Conservation (phyloP, 2,113 vertebrate genomes). For the Xenus cinereus region DNA sequence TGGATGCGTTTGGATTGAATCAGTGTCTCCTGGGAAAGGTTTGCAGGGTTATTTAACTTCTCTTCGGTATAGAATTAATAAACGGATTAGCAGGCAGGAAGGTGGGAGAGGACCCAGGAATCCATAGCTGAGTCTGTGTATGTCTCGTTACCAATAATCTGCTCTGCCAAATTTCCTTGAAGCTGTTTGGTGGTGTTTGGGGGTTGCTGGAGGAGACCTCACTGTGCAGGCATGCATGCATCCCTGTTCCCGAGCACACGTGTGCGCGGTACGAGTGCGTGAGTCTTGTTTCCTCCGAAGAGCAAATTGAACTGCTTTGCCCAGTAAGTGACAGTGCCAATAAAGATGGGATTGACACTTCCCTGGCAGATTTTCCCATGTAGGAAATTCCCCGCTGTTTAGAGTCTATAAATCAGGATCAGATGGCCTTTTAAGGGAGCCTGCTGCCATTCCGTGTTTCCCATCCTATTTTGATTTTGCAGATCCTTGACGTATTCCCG, state of each 20-base stretch:
- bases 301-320: not conserved
- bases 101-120: not conserved
- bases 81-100: not conserved
- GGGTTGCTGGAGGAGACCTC: not conserved
- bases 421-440: not conserved
- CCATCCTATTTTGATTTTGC: not conserved
- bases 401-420: not conserved
- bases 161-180: not conserved
- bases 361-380: not conserved
- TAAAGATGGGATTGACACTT: not conserved
- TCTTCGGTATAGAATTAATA: not conserved
- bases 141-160: accelerated
- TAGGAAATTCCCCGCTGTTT: constrained; percentile 8
- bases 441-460: not conserved
- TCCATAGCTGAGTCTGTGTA: accelerated
- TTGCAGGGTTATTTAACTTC: not conserved
- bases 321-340: not conserved
- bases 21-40: not conserved
- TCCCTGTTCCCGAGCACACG: accelerated
- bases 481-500: not conserved
- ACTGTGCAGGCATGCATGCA: accelerated
- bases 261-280: accelerated
- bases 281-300: not conserved
- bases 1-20: not conserved
- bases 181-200: not conserved